Evolutionary conservation across 2,797 vertebrate species (phyloP).

Genomic region (Crocodylus rhombifer): DNA sequence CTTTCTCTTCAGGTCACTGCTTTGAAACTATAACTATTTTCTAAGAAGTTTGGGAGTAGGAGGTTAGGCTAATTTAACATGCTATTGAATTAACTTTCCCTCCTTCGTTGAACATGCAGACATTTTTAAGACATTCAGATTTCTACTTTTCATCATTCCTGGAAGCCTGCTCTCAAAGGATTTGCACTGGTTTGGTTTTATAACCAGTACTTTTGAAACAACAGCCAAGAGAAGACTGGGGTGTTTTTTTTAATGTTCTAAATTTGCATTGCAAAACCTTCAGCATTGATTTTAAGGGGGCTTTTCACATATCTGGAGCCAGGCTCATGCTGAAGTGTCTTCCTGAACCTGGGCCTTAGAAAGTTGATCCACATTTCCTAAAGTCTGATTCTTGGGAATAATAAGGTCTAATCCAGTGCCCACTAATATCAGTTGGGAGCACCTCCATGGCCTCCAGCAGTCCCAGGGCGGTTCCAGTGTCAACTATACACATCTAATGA

Average conservation of each 20-base stretch:
- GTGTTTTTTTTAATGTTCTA: conserved; percentile 14
- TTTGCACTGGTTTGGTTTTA: background rate
- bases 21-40: conserved; percentile 42
- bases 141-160: conserved; percentile 35
- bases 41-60: conserved; percentile 21
- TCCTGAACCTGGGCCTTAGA: background rate
- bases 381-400: background rate
- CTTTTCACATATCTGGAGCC: background rate
- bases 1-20: conserved; percentile 11
- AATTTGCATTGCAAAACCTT: conserved; percentile 46
- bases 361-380: background rate
- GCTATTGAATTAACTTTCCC: conserved; percentile 30
- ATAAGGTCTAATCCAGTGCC: background rate
- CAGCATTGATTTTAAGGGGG: conserved; percentile 18
- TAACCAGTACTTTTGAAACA: conserved; percentile 38
- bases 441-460: background rate
- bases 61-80: conserved; percentile 33
- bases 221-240: conserved; percentile 42
- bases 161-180: conserved; percentile 1
- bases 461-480: background rate
- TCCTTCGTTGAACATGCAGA: conserved; percentile 15
- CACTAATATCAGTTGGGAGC: background rate
- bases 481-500: background rate
- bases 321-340: background rate
- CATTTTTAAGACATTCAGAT: conserved; percentile 9